Conservation (phyloP, 2,113 vertebrate genomes). For the Pseudolaguvia tuberculata region DNA sequence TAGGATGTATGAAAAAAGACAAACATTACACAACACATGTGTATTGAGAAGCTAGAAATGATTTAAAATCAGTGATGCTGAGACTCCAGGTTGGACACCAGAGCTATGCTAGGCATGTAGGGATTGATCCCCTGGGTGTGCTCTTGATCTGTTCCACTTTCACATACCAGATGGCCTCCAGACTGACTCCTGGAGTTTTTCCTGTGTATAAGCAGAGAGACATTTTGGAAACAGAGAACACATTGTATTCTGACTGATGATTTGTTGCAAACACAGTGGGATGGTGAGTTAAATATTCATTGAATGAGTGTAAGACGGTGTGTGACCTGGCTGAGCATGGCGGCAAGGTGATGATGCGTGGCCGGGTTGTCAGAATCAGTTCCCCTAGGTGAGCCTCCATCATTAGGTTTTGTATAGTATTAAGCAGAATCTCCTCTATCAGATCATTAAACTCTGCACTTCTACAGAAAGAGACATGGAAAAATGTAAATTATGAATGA, state of each 20-base stretch:
- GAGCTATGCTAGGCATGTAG: background rate
- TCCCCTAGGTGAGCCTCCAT: conserved; percentile 82
- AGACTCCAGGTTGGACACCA: background rate
- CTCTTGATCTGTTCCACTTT: conserved; percentile 1
- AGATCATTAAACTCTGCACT: conserved; percentile 66
- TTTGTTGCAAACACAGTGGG: background rate
- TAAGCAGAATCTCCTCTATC: conserved; percentile 74
- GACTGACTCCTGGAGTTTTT: conserved; percentile 35
- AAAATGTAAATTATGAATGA: too few species aligned
- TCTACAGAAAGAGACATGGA: conserved; percentile 49
- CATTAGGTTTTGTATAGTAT: conserved; percentile 84
- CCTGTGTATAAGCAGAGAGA: conserved; percentile 27
- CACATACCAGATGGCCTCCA: conserved; percentile 8
- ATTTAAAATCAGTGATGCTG: conserved; percentile 5
- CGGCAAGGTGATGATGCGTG: conserved; percentile 68
- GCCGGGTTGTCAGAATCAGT: conserved; percentile 73
- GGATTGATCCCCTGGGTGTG: background rate
- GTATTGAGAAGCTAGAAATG: background rate
- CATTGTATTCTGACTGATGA: background rate
- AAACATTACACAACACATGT: background rate
- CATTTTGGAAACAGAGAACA: background rate
- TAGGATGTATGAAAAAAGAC: background rate
- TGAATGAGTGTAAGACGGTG: background rate
- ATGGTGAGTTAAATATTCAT: background rate
- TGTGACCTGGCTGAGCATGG: conserved; percentile 49